phyloP scores from a whole-genome alignment of 2,113 vertebrate genomes.

The Trinectes maculatus region DNA sequence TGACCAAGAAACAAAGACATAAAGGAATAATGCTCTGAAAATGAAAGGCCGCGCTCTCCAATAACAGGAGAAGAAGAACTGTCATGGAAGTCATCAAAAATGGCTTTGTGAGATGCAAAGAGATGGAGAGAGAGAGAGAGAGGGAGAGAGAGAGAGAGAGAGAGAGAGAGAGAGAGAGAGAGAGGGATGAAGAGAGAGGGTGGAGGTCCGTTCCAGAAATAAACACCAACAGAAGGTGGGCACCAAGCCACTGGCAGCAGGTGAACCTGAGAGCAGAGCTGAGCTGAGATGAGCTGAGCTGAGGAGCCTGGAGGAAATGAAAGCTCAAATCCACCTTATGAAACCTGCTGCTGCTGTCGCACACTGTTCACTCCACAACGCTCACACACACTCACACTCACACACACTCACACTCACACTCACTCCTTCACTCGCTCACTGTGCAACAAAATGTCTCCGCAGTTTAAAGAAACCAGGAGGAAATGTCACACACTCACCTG shows the following conservation, averaged over 20 bases:
- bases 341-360: constrained; percentile 29
- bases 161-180: background rate
- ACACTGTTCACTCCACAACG: constrained; percentile 7
- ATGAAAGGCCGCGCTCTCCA: no score
- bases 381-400: constrained; percentile 8
- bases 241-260: constrained; percentile 62
- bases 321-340: constrained; percentile 45
- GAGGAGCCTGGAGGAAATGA: constrained; percentile 64
- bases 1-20: no score
- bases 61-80: background rate
- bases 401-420: no score
- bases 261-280: constrained; percentile 56
- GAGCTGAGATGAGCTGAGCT: no score
- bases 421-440: no score
- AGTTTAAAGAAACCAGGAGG: no score
- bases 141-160: background rate
- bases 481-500: background rate
- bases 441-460: background rate
- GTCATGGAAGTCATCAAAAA: no score
- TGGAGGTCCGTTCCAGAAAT: constrained; percentile 53
- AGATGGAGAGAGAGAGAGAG: background rate
- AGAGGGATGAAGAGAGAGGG: background rate
- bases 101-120: no score
- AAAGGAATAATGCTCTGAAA: no score
- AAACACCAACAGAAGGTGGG: constrained; percentile 73